Evolutionary conservation across 2,113 vertebrate genomes (phyloP), one percentile per base, ranked within the genome.

Genomic region (Ictalurus furcatus): DNA sequence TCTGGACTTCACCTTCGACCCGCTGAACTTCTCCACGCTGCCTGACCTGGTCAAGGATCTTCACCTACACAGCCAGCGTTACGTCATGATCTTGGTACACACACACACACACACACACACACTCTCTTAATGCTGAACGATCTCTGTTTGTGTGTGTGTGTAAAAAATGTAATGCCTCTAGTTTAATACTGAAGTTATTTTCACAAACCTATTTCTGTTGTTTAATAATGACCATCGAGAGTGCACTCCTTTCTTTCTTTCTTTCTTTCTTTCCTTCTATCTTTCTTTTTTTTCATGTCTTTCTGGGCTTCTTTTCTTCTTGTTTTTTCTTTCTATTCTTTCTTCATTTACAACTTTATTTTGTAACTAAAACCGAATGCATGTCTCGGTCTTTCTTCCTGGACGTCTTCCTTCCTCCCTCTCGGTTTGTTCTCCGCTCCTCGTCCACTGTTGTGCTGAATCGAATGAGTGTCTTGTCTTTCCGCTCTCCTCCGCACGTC

Each of bases 1-100:
- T n/a, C 90, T 96, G 86, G 97, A 97, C 90, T 98, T 98, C 93
- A 98, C 97, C 2, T 87, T 93, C 0, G 96, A 98, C 89, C 61
- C 95, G 0, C 54, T 91, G 88, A 94, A 85, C 2, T 98, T 96
- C 59, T 86, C 87, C 71, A 93, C 94, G 0, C 96, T 98, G 28
- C 97, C 97, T 0, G 96, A 96, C 0, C 58, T 98, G 91, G 96
- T 97, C 63, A 95, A 93, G 69, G 95, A 96, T 88, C 92, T 96
- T 44, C 96, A 96, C 59, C 88, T 81, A 71, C 95, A 96, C 59
- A 89, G 93, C 93, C 96, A 96, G 84, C 94, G 90, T 79, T 96
- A 96, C 2, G 96, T 96, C 89, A 93, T 97, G 91, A 97, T 98
- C 88, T 88, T 98, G 96, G 97, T 98, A 97, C 59, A 71, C 11